Percentiles rank a stretch among this genome's conserved stretches.
These are phyloP conservation scores for Nasonia giraulti DNA, from an alignment of 1,140 invertebrate species.

Conservation along the genomic window DNA sequence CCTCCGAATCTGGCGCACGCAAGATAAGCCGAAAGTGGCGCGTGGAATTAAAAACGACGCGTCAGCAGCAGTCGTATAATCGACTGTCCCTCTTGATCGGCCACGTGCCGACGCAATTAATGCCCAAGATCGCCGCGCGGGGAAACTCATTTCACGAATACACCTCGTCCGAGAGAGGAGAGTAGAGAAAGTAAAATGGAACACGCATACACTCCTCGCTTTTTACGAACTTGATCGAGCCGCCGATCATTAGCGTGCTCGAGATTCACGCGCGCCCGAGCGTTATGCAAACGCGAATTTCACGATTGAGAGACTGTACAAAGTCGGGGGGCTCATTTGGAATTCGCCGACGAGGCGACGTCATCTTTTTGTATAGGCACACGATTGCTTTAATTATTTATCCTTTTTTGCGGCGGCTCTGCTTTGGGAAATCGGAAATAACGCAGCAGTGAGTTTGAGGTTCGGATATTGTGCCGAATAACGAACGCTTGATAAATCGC, in stretches of 20 bases:
- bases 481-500: conserved; percentile 4
- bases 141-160: conserved; percentile 37
- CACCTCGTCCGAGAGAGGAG: not conserved
- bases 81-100: conserved; percentile 11
- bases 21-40: no score
- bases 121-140: not conserved
- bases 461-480: not conserved
- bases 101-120: conserved; percentile 43
- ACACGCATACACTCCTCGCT: not conserved
- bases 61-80: not conserved
- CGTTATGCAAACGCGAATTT: conserved; percentile 41
- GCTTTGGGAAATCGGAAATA: not conserved
- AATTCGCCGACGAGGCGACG: not conserved
- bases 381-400: not conserved
- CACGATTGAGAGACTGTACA: not conserved
- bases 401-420: not conserved
- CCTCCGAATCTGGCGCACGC: not conserved
- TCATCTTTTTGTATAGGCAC: not conserved
- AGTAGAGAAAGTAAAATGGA: conserved; percentile 39
- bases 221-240: conserved; percentile 31
- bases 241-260: conserved; percentile 34
- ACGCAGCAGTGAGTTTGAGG: not conserved
- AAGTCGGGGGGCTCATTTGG: not conserved
- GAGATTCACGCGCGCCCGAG: not conserved
- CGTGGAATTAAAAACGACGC: no score